Percentiles rank a stretch among this genome's conserved stretches.
These are phyloP conservation scores for Acronicta aceris DNA, from an alignment of 2,888 invertebrate genomes.

Conservation along the genomic window DNA sequence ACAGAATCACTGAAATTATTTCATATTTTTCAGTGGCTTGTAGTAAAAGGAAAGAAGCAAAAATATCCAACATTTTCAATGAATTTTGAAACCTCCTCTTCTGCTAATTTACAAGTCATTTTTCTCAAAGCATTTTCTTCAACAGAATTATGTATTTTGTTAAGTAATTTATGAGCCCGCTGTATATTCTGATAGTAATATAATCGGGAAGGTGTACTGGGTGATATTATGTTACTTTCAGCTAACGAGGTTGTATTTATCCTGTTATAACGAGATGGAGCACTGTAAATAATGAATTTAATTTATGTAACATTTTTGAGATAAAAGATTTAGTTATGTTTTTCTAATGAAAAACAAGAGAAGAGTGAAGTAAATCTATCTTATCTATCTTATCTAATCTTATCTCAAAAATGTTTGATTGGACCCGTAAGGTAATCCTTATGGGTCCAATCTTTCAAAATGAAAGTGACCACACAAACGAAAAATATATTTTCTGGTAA, in stretches of 20 bases:
- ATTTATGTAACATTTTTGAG: slow-evolving; percentile 4
- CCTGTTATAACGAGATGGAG: slow-evolving; percentile 13
- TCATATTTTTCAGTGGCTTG: no score
- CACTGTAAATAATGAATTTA: slow-evolving; percentile 1
- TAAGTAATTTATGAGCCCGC: slow-evolving; percentile 32
- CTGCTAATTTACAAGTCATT: not conserved
- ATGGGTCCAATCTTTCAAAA: no score
- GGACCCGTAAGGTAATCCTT: no score
- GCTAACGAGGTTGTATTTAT: slow-evolving; percentile 33
- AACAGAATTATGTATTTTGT: slow-evolving; percentile 5
- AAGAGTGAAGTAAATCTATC: no score
- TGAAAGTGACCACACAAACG: no score
- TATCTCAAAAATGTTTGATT: no score
- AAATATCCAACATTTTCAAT: not conserved
- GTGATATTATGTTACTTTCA: slow-evolving; percentile 40
- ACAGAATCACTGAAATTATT: no score
- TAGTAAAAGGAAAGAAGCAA: not conserved
- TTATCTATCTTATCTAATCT: no score
- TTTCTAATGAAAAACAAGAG: no score
- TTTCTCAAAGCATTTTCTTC: not conserved
- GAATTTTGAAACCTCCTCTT: not conserved
- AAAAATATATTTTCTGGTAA: no score
- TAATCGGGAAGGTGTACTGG: slow-evolving; percentile 26
- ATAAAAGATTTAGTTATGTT: slow-evolving; percentile 6
- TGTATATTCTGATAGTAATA: slow-evolving; percentile 16